A percentile compares a stretch with the other conserved stretches of the same genome.
phyloP scores from a whole-genome alignment of 1,140 invertebrate genomes.

The Hylaeus anthracinus region DNA sequence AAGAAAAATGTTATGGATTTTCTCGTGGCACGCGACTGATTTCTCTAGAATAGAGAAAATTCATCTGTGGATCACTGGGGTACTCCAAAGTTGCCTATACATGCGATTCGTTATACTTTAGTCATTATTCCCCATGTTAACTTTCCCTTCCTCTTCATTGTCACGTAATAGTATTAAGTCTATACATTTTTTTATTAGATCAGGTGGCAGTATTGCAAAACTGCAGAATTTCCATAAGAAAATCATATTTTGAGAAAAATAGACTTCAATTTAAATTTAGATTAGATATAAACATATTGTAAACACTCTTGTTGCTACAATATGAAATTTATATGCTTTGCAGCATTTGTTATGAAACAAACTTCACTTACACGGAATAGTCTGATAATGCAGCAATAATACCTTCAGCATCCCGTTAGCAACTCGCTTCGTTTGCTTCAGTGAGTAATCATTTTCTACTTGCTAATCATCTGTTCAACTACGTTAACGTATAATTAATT shows the following conservation, averaged over 20 bases:
- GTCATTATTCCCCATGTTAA: not conserved
- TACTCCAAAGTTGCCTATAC: not conserved
- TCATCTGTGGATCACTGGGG: not conserved
- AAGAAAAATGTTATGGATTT: constrained; percentile 35
- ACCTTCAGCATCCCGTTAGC: constrained; percentile 8
- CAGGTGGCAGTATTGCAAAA: not conserved
- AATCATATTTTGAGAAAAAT: no score
- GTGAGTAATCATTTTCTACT: not conserved
- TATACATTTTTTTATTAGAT: not conserved
- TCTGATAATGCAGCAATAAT: not conserved
- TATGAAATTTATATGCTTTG: no score
- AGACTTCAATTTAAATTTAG: no score
- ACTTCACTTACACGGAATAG: not conserved
- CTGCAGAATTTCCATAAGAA: no score
- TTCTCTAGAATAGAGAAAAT: constrained; percentile 32
- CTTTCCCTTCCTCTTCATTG: not conserved
- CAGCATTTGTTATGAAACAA: no score
- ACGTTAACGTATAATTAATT: constrained; percentile 11
- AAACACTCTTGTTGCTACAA: no score
- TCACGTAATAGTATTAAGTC: not conserved
- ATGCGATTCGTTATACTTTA: not conserved
- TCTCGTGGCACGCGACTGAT: constrained; percentile 36
- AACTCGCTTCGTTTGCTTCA: not conserved
- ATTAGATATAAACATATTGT: no score
- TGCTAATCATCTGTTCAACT: constrained; percentile 11